Percentiles rank a stretch among this genome's conserved stretches.
phyloP scores from a whole-genome alignment of 2,888 invertebrate species.

The Cantharis lateralis region DNA sequence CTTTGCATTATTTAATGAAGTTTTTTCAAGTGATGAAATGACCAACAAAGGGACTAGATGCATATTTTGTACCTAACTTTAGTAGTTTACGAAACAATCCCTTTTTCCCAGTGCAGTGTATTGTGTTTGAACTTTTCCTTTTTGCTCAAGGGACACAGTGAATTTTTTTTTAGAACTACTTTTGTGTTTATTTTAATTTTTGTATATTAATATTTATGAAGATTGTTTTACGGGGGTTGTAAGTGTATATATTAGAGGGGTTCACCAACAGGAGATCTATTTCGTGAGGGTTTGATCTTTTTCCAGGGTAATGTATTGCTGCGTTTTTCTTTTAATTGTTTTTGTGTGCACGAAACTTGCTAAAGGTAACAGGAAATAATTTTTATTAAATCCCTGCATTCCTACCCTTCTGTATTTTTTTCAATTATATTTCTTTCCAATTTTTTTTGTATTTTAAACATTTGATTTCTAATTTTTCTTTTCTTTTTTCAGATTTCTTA shows the following conservation, averaged over 20 bases:
- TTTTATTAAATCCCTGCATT: background rate
- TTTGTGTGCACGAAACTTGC: background rate
- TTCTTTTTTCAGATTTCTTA: too few species aligned
- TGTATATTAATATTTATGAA: background rate
- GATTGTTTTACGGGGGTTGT: background rate
- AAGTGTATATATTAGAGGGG: background rate
- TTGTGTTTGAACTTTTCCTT: slow-evolving; percentile 19
- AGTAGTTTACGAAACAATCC: slow-evolving; percentile 3
- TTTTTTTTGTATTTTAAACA: too few species aligned
- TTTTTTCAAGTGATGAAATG: background rate
- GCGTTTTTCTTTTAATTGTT: background rate
- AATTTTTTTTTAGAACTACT: background rate
- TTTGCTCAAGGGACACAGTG: slow-evolving; percentile 1
- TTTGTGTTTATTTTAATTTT: background rate
- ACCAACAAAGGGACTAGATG: slow-evolving; percentile 1
- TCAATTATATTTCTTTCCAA: too few species aligned
- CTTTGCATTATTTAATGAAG: background rate
- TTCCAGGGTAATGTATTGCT: background rate
- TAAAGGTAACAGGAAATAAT: background rate
- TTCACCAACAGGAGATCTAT: background rate
- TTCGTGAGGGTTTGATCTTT: background rate
- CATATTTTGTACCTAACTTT: slow-evolving; percentile 2
- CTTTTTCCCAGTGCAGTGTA: slow-evolving; percentile 19
- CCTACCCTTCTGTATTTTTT: background rate
- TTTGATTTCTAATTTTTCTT: too few species aligned